Evolutionary conservation across 2,113 vertebrate genomes (phyloP).

Genomic region (Chaetops frenatus): DNA sequence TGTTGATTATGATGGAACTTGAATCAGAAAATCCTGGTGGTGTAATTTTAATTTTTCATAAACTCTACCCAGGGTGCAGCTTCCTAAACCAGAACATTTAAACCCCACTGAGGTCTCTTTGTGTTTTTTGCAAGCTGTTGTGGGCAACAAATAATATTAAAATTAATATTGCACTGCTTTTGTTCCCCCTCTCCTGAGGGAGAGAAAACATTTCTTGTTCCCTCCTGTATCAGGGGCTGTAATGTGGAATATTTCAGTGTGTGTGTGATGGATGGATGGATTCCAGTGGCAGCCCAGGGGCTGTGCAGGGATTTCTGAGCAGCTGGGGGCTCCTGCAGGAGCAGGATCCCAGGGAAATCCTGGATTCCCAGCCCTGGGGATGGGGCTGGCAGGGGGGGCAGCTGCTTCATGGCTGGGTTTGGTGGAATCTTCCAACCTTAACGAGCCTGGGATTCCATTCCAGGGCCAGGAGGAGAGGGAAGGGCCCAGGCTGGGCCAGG

Average conservation of each 20-base stretch:
- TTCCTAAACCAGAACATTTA: background rate
- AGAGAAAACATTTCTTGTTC: background rate
- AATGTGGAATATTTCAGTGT: background rate
- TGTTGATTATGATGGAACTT: background rate
- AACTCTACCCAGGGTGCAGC: background rate
- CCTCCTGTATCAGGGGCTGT: background rate
- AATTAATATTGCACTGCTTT: background rate
- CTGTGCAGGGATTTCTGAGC: accelerated
- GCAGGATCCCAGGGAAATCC: background rate
- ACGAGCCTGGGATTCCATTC: accelerated
- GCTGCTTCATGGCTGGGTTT: background rate
- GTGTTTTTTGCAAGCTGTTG: background rate
- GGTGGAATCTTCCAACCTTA: accelerated
- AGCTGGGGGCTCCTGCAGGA: accelerated
- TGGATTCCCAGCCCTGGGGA: background rate
- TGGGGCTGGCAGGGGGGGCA: background rate
- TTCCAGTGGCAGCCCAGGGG: background rate
- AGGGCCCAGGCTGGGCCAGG: background rate
- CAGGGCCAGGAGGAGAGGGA: background rate
- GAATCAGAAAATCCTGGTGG: background rate
- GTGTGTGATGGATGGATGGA: background rate
- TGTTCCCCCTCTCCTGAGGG: background rate
- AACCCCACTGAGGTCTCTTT: background rate
- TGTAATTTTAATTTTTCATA: background rate
- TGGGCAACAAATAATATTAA: background rate